phyloP scores from a whole-genome alignment of 2,797 vertebrate genomes.

The Chaunax sp. region DNA sequence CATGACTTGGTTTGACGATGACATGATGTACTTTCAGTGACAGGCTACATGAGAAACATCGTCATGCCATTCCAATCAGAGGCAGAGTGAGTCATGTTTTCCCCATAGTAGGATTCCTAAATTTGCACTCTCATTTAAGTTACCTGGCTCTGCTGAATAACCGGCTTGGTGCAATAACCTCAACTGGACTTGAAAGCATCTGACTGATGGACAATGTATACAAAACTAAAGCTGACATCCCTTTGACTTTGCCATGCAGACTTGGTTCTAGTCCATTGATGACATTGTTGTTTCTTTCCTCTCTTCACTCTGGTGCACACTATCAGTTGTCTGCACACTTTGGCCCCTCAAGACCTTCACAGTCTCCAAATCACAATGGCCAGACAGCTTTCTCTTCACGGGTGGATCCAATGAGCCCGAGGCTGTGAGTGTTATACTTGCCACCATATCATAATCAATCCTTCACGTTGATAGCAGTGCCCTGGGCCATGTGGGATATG shows the following conservation, averaged over 20 bases:
- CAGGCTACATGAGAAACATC: too few relatives aligned
- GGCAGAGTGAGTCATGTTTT: too few relatives aligned
- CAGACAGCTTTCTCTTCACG: constrained; percentile 48
- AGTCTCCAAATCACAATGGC: constrained; percentile 36
- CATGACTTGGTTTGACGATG: too few relatives aligned
- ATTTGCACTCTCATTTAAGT: too few relatives aligned
- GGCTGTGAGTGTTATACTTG: constrained; percentile 44
- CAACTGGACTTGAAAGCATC: too few relatives aligned
- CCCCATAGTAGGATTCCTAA: too few relatives aligned
- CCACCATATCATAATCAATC: constrained; percentile 64
- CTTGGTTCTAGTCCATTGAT: constrained; percentile 3
- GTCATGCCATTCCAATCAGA: too few relatives aligned
- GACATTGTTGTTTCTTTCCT: constrained; percentile 3
- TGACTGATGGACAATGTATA: too few relatives aligned
- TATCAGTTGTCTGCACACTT: constrained; percentile 53
- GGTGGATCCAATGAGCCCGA: constrained; percentile 56
- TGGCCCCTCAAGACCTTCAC: constrained; percentile 35
- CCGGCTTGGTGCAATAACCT: too few relatives aligned
- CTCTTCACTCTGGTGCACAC: constrained; percentile 19
- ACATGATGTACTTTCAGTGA: too few relatives aligned
- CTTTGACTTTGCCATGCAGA: background rate
- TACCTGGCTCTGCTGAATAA: too few relatives aligned
- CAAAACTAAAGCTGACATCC: too few relatives aligned
- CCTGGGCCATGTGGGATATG: constrained; percentile 49
- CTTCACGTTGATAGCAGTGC: constrained; percentile 46